A percentile compares a stretch with the other conserved stretches of the same genome.
Evolutionary conservation across 2,113 vertebrate species (phyloP).

Genomic region (Archilochus colubris): DNA sequence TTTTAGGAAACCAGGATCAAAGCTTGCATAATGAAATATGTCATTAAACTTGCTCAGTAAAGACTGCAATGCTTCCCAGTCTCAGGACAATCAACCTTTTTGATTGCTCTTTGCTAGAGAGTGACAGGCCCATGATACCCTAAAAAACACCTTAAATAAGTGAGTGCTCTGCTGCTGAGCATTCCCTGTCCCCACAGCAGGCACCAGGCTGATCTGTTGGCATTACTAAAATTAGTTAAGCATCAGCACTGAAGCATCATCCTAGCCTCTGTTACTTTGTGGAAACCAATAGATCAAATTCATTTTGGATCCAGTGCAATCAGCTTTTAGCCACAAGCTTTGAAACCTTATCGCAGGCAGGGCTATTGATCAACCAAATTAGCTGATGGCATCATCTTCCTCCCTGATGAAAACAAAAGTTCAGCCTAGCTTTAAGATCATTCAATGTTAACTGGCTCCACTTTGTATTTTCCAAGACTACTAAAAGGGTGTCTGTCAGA

Average conservation of each 20-base stretch:
- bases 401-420: constrained; percentile 32
- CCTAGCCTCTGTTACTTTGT: constrained; percentile 20
- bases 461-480: constrained; percentile 49
- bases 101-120: not conserved
- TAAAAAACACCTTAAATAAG: not conserved
- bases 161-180: not conserved
- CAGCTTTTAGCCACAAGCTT: constrained; percentile 60
- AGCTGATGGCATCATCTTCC: constrained; percentile 60
- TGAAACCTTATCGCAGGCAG: constrained; percentile 57
- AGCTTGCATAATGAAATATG: not conserved
- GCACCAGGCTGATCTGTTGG: constrained; percentile 44
- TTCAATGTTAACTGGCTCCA: constrained; percentile 51
- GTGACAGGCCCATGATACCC: not conserved
- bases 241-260: constrained; percentile 55
- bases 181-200: constrained; percentile 31
- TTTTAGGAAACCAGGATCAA: not conserved
- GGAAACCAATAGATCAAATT: constrained; percentile 68
- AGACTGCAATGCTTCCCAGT: not conserved
- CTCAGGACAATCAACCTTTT: not conserved
- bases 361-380: constrained; percentile 64
- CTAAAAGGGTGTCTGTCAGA: not conserved
- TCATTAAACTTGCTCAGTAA: not conserved
- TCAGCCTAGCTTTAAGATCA: constrained; percentile 55
- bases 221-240: constrained; percentile 47
- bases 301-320: constrained; percentile 58